phyloP scores from a whole-genome alignment of 1,140 invertebrate species.

The Archivesica marissinica region DNA sequence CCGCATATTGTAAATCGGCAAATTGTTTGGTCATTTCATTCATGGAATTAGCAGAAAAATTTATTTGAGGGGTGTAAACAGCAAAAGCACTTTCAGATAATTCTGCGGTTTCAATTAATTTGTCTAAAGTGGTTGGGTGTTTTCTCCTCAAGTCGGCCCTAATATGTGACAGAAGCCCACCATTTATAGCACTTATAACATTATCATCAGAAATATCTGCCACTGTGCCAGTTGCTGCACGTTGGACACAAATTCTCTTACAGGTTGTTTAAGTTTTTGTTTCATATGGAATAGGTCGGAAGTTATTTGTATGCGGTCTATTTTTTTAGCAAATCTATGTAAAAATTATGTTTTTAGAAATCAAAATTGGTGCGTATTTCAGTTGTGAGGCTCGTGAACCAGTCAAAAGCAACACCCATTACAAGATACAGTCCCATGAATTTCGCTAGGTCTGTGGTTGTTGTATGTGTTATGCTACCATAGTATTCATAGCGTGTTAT shows the following conservation, averaged over 20 bases:
- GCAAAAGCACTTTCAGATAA: slow-evolving; percentile 25
- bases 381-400: not conserved
- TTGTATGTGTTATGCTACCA: not conserved
- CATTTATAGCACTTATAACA: not conserved
- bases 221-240: not conserved
- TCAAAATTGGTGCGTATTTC: not conserved
- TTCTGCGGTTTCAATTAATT: not conserved
- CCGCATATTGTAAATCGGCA: too few species aligned
- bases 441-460: not conserved
- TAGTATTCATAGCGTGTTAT: not conserved
- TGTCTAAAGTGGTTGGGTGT: not conserved
- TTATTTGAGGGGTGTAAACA: not conserved
- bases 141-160: slow-evolving; percentile 9
- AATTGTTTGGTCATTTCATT: not conserved
- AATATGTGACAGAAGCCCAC: slow-evolving; percentile 10
- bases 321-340: not conserved
- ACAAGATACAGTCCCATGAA: not conserved
- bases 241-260: not conserved
- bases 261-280: slow-evolving; percentile 15
- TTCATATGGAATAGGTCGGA: slow-evolving; percentile 22
- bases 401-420: not conserved
- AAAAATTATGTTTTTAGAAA: not conserved
- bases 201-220: not conserved
- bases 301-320: not conserved
- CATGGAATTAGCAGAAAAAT: not conserved